A percentile compares a stretch with the other conserved stretches of the same genome.
Evolutionary conservation across 2,113 vertebrate genomes (phyloP).

Genomic region (Pampusana beccarii): DNA sequence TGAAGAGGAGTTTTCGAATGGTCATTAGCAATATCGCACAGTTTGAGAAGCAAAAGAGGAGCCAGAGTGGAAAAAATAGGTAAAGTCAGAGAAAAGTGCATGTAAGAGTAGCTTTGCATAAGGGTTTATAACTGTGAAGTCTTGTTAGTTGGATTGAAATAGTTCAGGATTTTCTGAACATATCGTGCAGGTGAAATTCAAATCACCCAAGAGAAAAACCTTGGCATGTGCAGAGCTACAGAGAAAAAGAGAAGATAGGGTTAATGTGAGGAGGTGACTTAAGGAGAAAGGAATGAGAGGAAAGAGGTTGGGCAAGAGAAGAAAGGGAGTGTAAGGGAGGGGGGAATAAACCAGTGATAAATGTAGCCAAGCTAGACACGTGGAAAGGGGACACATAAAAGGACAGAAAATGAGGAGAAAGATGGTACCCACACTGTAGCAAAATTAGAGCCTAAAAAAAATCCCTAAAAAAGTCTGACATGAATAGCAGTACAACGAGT

Average conservation of each 20-base stretch:
- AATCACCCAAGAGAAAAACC: background rate
- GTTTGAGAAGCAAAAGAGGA: background rate
- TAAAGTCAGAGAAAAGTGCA: background rate
- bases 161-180: background rate
- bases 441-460: background rate
- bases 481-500: background rate
- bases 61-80: background rate
- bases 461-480: background rate
- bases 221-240: background rate
- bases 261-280: conserved; percentile 43
- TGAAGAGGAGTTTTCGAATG: background rate
- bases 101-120: background rate
- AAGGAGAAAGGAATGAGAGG: conserved; percentile 53
- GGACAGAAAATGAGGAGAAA: background rate
- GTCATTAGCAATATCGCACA: background rate
- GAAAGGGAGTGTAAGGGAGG: background rate
- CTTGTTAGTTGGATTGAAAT: background rate
- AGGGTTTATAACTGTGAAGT: background rate
- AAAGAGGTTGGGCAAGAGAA: conserved; percentile 14
- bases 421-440: background rate
- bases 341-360: background rate
- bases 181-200: background rate
- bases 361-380: background rate
- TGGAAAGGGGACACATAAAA: background rate
- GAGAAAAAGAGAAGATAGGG: conserved; percentile 5